These are phyloP conservation scores for Ia io DNA, from an alignment of 2,113 vertebrate genomes.

Conservation along the genomic window DNA sequence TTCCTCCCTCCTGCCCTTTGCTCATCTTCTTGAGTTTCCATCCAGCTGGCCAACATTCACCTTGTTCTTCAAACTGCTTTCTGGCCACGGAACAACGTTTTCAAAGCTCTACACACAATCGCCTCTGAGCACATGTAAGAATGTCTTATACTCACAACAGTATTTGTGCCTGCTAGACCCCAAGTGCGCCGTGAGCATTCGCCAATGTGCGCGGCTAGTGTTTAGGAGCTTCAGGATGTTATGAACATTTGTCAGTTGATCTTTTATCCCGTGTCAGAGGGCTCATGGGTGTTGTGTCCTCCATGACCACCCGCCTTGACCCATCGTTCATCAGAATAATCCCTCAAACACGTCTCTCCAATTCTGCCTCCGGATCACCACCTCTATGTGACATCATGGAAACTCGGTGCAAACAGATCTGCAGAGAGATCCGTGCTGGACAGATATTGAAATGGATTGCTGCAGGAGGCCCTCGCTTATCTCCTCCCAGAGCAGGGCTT, in stretches of 20 bases:
- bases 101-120: not conserved
- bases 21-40: not conserved
- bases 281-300: not conserved
- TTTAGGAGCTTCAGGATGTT: not conserved
- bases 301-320: not conserved
- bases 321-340: constrained; percentile 37
- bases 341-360: constrained; percentile 8
- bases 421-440: constrained; percentile 27
- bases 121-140: not conserved
- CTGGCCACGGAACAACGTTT: not conserved
- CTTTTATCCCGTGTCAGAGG: not conserved
- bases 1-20: not conserved
- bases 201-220: not conserved
- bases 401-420: constrained; percentile 62
- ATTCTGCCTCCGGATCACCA: constrained; percentile 57
- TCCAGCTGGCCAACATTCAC: not conserved
- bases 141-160: not conserved
- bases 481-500: constrained; percentile 49
- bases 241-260: not conserved
- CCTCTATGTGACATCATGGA: constrained; percentile 61
- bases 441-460: constrained; percentile 70
- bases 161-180: not conserved
- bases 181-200: not conserved
- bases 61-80: not conserved
- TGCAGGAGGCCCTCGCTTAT: constrained; percentile 6